These are phyloP conservation scores for Ginglymostoma cirratum DNA, from an alignment of 2,113 vertebrate genomes.

Conservation along the genomic window DNA sequence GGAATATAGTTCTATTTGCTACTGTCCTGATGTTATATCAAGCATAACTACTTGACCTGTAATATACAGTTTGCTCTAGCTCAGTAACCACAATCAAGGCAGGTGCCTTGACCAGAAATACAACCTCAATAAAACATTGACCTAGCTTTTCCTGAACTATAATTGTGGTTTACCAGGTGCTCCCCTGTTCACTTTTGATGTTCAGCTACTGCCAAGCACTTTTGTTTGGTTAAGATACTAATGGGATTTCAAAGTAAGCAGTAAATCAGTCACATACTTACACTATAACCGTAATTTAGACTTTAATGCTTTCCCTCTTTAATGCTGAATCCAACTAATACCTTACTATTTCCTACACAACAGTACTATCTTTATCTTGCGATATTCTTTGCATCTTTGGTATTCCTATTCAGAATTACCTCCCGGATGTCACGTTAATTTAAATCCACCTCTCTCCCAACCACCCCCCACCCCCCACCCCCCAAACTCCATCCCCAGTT, in stretches of 20 bases:
- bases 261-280: neutral
- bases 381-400: too few species aligned
- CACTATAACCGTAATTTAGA: too few species aligned
- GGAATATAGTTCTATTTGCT: neutral
- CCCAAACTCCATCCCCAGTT: too few species aligned
- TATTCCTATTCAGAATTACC: too few species aligned
- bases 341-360: too few species aligned
- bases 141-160: neutral
- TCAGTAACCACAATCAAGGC: neutral
- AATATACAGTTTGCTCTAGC: neutral
- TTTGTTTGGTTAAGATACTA: neutral
- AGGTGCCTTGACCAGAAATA: neutral
- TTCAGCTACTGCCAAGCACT: neutral
- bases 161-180: neutral
- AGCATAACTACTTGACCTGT: neutral
- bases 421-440: too few species aligned
- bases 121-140: neutral
- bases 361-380: too few species aligned
- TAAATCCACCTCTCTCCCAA: too few species aligned
- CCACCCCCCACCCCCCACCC: too few species aligned
- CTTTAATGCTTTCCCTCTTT: too few species aligned
- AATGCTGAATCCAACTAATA: too few species aligned
- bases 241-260: neutral
- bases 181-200: neutral
- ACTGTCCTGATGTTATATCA: neutral